Percentiles rank a stretch among this genome's conserved stretches.
phyloP scores from a whole-genome alignment of 2,888 invertebrate genomes.

The Lepetodrilus schrolli region DNA sequence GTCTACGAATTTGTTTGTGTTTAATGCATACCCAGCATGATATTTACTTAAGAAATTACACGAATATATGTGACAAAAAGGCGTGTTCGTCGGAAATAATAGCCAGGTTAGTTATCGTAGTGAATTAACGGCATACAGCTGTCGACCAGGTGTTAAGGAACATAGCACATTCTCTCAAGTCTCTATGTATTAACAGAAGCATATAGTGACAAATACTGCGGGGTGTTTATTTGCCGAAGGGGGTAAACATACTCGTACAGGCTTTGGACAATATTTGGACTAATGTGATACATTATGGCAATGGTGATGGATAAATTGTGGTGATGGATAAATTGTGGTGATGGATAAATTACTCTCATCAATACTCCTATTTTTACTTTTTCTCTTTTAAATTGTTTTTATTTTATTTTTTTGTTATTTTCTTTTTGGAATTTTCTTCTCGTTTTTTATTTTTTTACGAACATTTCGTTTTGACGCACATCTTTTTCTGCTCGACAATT shows the following conservation, averaged over 20 bases:
- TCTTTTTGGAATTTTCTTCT: no score
- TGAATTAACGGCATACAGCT: not conserved
- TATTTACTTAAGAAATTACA: not conserved
- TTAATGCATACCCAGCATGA: not conserved
- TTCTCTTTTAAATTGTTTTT: no score
- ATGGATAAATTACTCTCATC: no score
- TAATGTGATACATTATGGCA: not conserved
- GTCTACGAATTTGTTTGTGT: conserved; percentile 10
- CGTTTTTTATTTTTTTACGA: no score
- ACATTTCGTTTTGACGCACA: no score
- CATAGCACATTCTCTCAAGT: not conserved
- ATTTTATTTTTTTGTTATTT: no score
- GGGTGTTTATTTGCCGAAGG: not conserved
- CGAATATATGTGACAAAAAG: not conserved
- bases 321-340: no score
- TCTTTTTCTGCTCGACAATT: no score
- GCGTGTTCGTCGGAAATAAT: not conserved
- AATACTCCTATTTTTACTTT: no score
- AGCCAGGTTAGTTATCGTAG: not conserved
- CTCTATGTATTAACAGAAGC: not conserved
- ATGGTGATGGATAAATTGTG: not conserved
- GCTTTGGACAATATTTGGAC: not conserved
- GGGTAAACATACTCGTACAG: not conserved
- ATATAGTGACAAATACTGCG: not conserved
- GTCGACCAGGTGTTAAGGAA: not conserved